Evolutionary conservation across 23 tunicate species (phyloP).

Genomic region (Ascidia mentula): DNA sequence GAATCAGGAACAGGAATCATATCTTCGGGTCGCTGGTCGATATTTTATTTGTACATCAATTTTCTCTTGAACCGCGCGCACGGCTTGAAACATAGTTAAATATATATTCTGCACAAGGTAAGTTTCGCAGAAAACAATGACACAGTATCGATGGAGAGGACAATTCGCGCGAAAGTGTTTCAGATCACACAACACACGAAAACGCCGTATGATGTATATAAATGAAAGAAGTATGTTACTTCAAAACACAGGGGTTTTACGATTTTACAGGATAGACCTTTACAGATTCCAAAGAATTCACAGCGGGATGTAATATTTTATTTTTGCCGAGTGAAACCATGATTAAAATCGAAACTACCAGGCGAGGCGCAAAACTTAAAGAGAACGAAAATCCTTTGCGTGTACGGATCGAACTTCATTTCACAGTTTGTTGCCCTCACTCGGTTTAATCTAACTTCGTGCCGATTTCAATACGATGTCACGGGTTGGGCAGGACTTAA

Average conservation of each 20-base stretch:
- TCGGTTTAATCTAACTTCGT: too few relatives aligned
- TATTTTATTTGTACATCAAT: constrained; percentile 4
- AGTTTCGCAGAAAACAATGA: background rate
- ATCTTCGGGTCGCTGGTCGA: background rate
- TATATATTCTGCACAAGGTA: background rate
- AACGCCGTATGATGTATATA: too few relatives aligned
- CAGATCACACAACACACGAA: background rate
- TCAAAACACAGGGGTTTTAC: too few relatives aligned
- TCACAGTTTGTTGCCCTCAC: background rate
- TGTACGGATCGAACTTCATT: background rate
- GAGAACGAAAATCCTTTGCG: too few relatives aligned
- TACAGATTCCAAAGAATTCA: background rate
- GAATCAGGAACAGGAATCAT: too few relatives aligned
- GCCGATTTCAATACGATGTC: too few relatives aligned
- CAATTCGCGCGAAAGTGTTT: background rate
- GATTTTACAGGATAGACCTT: too few relatives aligned
- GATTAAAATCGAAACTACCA: background rate
- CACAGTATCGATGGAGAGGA: constrained; percentile 1
- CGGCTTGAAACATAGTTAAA: background rate
- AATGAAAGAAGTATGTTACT: too few relatives aligned
- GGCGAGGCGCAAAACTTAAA: background rate
- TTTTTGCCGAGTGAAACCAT: background rate
- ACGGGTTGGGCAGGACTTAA: too few relatives aligned
- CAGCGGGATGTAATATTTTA: background rate
- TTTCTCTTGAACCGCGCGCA: background rate